These are phyloP conservation scores for Xenopus borealis DNA, from an alignment of 2,113 vertebrate species.

Conservation along the genomic window DNA sequence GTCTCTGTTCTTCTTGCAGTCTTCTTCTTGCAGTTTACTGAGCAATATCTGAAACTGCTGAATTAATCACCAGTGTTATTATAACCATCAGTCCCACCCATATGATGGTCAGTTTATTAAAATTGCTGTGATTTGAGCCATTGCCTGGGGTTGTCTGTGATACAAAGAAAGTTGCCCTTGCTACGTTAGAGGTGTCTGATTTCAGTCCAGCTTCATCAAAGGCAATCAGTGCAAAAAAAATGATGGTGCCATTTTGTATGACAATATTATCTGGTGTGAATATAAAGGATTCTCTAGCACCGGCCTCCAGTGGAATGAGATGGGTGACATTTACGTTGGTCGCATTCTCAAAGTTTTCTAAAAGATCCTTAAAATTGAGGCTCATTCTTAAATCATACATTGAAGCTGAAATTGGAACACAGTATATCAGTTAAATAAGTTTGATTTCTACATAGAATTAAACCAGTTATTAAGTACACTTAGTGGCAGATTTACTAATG, in stretches of 20 bases:
- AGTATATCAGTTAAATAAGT: neutral
- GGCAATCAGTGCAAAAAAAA: constrained; percentile 55
- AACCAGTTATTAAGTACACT: no score
- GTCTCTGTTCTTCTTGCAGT: no score
- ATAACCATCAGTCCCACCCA: neutral
- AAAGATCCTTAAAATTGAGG: constrained; percentile 40
- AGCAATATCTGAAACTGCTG: neutral
- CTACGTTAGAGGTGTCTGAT: constrained; percentile 60
- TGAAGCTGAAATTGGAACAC: constrained; percentile 54
- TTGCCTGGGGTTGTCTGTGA: neutral
- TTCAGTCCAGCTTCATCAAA: constrained; percentile 34
- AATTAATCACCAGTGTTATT: neutral
- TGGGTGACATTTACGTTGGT: constrained; percentile 48
- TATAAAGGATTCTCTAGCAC: constrained; percentile 51
- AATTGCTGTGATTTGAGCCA: constrained; percentile 1
- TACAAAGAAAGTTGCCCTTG: constrained; percentile 46
- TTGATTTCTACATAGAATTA: no score
- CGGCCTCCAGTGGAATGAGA: constrained; percentile 51
- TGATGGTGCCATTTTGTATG: constrained; percentile 48
- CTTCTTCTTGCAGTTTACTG: neutral
- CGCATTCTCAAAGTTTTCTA: constrained; percentile 49
- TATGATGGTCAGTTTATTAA: neutral
- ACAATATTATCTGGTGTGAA: constrained; percentile 48
- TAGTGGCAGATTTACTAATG: no score
- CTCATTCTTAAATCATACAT: constrained; percentile 63